These are phyloP conservation scores for Amorpha juglandis DNA, from an alignment of 2,888 invertebrate species.

Conservation along the genomic window DNA sequence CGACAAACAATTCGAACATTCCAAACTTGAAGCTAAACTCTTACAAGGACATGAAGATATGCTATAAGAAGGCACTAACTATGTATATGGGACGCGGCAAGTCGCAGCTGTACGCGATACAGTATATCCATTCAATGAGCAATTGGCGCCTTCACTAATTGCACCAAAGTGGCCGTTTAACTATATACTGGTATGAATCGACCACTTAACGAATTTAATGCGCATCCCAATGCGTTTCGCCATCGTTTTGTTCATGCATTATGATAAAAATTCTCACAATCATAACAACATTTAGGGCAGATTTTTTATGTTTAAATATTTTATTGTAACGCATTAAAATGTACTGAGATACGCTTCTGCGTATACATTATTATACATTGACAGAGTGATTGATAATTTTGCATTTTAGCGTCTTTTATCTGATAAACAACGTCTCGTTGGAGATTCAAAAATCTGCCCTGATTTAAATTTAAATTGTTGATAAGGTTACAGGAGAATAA, in stretches of 20 bases:
- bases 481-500: no score
- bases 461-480: no score
- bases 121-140: constrained; percentile 31
- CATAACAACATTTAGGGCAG: not conserved
- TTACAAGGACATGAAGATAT: constrained; percentile 11
- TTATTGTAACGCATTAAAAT: no score
- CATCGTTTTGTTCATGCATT: constrained; percentile 27
- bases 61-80: constrained; percentile 3
- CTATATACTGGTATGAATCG: constrained; percentile 56
- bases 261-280: not conserved
- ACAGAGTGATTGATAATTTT: no score
- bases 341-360: no score
- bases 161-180: constrained; percentile 64
- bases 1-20: not conserved
- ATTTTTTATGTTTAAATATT: no score
- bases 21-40: not conserved
- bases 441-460: no score
- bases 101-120: constrained; percentile 20
- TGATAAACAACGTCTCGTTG: no score
- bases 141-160: constrained; percentile 72
- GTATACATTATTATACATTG: no score
- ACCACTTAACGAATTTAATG: constrained; percentile 63
- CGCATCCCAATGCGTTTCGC: constrained; percentile 43
- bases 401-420: no score
- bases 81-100: constrained; percentile 12